These are phyloP conservation scores for Rhinichthys klamathensis DNA, from an alignment of 2,113 vertebrate species.

Conservation along the genomic window DNA sequence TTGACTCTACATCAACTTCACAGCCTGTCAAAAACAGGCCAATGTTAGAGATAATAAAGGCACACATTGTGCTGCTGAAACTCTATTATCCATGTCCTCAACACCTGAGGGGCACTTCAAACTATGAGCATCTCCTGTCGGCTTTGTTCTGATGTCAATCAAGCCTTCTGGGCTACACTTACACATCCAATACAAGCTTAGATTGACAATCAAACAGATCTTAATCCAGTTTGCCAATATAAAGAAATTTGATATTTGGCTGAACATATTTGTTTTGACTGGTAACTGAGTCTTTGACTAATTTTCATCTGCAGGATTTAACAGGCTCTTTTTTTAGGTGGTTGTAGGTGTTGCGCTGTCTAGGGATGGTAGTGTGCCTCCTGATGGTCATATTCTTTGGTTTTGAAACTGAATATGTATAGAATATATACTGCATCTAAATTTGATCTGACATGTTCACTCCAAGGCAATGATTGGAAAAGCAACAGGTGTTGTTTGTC, in stretches of 20 bases:
- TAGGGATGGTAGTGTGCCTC: neutral
- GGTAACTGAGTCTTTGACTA: neutral
- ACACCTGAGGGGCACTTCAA: constrained; percentile 12
- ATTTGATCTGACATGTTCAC: constrained; percentile 22
- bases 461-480: constrained; percentile 3
- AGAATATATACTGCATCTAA: constrained; percentile 20
- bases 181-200: constrained; percentile 12
- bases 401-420: constrained; percentile 27
- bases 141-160: neutral
- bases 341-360: neutral
- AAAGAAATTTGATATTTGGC: neutral
- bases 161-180: constrained; percentile 4
- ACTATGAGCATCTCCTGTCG: neutral
- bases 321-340: neutral
- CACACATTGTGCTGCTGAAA: constrained; percentile 60
- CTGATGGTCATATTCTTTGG: constrained; percentile 42
- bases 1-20: neutral
- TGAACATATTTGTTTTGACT: neutral
- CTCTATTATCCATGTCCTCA: constrained; percentile 29
- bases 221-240: neutral
- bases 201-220: neutral
- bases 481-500: constrained; percentile 8
- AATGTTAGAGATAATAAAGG: constrained; percentile 54
- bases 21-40: neutral
- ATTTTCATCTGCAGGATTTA: neutral